These are phyloP conservation scores for Neosilurus hyrtlii DNA, from an alignment of 2,797 vertebrate species.

Conservation along the genomic window DNA sequence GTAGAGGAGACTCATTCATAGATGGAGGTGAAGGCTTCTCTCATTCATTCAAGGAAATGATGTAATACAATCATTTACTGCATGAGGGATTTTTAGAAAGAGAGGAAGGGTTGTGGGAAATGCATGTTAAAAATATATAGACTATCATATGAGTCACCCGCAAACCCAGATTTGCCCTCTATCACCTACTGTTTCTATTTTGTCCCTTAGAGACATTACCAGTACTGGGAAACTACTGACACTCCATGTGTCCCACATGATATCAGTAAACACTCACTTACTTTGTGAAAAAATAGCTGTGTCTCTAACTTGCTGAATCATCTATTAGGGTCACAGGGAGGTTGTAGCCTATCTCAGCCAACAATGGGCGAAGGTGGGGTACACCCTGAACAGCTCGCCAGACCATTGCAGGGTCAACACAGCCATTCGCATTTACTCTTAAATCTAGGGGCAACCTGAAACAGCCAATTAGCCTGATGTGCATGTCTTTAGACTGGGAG, in stretches of 20 bases:
- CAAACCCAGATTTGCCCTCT: not conserved
- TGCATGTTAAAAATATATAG: not conserved
- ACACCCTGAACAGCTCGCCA: no score
- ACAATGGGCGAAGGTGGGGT: no score
- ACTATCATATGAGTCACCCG: not conserved
- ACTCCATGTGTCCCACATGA: not conserved
- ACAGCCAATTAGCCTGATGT: no score
- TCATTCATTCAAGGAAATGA: not conserved
- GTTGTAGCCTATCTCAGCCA: no score
- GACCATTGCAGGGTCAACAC: no score
- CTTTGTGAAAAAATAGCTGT: no score
- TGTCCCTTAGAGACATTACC: not conserved
- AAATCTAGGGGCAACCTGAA: no score
- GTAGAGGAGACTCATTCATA: not conserved
- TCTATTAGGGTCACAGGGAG: no score
- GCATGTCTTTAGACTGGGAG: no score
- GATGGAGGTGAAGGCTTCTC: not conserved
- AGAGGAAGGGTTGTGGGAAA: slow-evolving; percentile 17
- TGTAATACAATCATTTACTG: slow-evolving; percentile 19
- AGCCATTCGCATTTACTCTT: no score
- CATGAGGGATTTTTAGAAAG: not conserved
- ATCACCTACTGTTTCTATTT: not conserved
- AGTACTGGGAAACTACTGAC: not conserved
- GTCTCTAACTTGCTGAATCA: no score
- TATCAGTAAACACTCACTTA: not conserved